Evolutionary conservation across 2,888 invertebrate genomes (phyloP), one percentile per base, ranked within the genome.

Genomic region (Pollenia angustigena): DNA sequence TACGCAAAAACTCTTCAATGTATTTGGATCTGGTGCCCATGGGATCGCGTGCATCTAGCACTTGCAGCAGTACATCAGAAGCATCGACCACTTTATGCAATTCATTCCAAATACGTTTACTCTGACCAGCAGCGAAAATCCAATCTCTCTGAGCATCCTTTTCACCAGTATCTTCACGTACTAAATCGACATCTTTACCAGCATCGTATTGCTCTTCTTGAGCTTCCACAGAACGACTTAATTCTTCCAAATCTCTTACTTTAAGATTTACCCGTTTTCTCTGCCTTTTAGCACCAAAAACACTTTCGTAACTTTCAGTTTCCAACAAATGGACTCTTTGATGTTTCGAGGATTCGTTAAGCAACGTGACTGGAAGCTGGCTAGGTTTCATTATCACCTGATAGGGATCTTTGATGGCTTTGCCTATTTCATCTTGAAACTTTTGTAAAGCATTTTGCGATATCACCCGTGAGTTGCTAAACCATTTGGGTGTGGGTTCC

Each of bases 71-170:
- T 6, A 99, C 99, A 95, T 99, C 99, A 0, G 99, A 98, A 3
- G 99, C 99, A 93, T 99, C 99, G 78, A 99, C 96, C 44, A 99
- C 99, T 95, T 99, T 99, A 92, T 99, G 99, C 62, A 99, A 93
- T 93, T 99, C 99, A 94, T 98, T 99, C 99, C 99, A 99, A 90
- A 99, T 99, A 89, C 99, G 95, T 94, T 95, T 98, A 90, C 99
- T 99, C 94, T 98, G 98, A 0, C 99, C 99, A 42, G 99, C 98
- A 74, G 95, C 96, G 95, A 99, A 98, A 2, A 99, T 96, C 97
- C 98, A 98, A 93, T 99, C 99, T 87, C 97, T 95, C 66, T 97
- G 96, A 18, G 97, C 96, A 89, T 96, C 96, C 91, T 95, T 96
- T 9, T 97, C 95, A 42, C 98, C 98, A 42, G 95, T 96, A 90